phyloP scores from a whole-genome alignment of 2,113 vertebrate species.

The Leucosticte australis region DNA sequence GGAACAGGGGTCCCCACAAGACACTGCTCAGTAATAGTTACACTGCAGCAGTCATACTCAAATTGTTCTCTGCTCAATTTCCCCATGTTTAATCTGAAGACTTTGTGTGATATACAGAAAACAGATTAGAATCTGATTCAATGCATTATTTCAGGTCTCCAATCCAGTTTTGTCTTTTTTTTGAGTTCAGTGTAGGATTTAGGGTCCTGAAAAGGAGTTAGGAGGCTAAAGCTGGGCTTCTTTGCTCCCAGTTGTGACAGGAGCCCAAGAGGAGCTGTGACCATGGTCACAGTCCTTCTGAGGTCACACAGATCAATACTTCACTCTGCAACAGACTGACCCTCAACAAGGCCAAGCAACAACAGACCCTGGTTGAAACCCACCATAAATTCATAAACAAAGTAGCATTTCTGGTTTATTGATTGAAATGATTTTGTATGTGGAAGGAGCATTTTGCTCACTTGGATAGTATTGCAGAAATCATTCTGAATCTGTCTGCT shows the following conservation, averaged over 20 bases:
- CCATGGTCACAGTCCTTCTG: neutral
- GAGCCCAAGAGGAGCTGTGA: neutral
- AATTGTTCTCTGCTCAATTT: neutral
- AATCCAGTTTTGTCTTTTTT: neutral
- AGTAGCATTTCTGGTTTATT: neutral
- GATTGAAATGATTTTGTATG: neutral
- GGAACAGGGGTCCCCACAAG: neutral
- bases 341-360: neutral
- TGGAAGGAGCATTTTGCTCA: neutral
- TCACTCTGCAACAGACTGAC: neutral
- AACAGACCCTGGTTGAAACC: neutral
- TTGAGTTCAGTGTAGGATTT: neutral
- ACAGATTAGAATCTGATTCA: neutral
- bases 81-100: neutral
- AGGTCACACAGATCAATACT: neutral
- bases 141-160: neutral
- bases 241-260: neutral
- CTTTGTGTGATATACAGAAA: neutral
- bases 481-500: neutral
- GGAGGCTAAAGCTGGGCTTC: neutral
- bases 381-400: neutral
- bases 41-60: neutral
- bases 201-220: neutral
- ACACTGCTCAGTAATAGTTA: neutral
- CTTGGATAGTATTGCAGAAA: neutral